phyloP scores from a whole-genome alignment of 1,140 invertebrate species.

The Zophobas morio region DNA sequence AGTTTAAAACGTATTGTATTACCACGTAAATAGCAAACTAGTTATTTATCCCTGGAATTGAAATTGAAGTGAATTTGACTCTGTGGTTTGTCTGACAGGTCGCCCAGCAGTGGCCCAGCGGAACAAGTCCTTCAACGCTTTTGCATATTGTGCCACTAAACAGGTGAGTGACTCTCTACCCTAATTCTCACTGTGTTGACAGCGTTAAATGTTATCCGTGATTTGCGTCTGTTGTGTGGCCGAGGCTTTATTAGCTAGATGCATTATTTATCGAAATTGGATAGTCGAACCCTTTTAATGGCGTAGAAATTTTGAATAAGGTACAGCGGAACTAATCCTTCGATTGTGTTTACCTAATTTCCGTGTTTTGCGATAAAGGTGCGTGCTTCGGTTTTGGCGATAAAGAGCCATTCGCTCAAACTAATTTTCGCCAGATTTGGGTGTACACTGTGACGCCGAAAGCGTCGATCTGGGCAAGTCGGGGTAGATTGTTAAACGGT shows the following conservation, averaged over 20 bases:
- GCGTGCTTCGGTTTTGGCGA: neutral
- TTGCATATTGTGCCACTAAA: slow-evolving; percentile 12
- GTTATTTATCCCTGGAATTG: too few species aligned
- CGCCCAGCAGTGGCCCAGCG: slow-evolving; percentile 10
- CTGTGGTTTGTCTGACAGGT: slow-evolving; percentile 44
- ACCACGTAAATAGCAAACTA: too few species aligned
- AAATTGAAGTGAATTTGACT: slow-evolving; percentile 4
- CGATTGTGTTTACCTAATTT: slow-evolving; percentile 8
- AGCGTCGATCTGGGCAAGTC: too few species aligned
- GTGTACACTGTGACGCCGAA: too few species aligned
- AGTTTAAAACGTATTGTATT: too few species aligned
- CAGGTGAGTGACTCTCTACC: slow-evolving; percentile 34
- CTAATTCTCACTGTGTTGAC: slow-evolving; percentile 9
- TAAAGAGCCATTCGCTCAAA: neutral
- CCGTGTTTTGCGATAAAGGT: slow-evolving; percentile 1
- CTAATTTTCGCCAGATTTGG: neutral
- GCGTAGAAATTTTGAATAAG: slow-evolving; percentile 12
- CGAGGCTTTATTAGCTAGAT: slow-evolving; percentile 14
- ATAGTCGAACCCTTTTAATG: neutral
- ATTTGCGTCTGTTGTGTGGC: slow-evolving; percentile 11
- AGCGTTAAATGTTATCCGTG: slow-evolving; percentile 14
- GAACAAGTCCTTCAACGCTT: neutral
- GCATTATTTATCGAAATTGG: slow-evolving; percentile 28
- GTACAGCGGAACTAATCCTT: neutral
- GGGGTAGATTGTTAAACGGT: too few species aligned